Percentiles rank a stretch among this genome's conserved stretches.
These are phyloP conservation scores for Meandrina meandrites DNA, from an alignment of 92 coral and sea anemone genomes.

Conservation along the genomic window DNA sequence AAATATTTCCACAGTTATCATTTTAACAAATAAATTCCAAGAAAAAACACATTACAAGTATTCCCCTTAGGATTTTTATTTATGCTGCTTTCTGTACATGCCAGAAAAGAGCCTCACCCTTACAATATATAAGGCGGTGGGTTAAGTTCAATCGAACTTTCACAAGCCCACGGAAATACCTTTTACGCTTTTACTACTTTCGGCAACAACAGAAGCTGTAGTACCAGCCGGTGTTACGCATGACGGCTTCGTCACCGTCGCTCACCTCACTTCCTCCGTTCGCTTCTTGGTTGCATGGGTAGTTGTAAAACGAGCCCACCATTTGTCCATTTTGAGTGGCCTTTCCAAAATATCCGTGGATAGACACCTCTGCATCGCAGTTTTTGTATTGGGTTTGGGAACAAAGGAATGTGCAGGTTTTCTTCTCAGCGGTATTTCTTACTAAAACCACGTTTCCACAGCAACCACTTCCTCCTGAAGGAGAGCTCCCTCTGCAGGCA, in stretches of 20 bases:
- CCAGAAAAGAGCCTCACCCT: too few species aligned
- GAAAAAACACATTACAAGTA: too few species aligned
- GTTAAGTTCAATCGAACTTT: too few species aligned
- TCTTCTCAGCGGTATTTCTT: background rate
- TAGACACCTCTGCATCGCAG: slow-evolving; percentile 40
- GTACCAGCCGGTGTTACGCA: background rate
- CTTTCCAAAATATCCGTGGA: slow-evolving; percentile 22
- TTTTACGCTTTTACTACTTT: background rate
- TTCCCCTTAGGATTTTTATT: too few species aligned
- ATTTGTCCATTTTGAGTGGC: background rate
- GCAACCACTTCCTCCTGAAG: slow-evolving; percentile 32
- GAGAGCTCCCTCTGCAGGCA: slow-evolving; percentile 61
- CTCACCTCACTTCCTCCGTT: slow-evolving; percentile 29
- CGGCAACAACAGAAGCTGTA: slow-evolving; percentile 44
- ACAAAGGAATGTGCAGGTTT: slow-evolving; percentile 23
- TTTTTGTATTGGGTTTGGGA: background rate
- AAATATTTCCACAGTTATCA: too few species aligned
- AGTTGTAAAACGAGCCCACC: background rate
- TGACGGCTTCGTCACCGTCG: background rate
- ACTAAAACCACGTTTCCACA: slow-evolving; percentile 3
- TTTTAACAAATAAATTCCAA: too few species aligned
- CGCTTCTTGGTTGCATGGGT: background rate
- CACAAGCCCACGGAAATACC: too few species aligned
- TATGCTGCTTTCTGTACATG: too few species aligned
- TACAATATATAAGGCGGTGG: too few species aligned